Base-by-base conservation (phyloP, 2,888 invertebrate species). In the Hesperia comma region DNA sequence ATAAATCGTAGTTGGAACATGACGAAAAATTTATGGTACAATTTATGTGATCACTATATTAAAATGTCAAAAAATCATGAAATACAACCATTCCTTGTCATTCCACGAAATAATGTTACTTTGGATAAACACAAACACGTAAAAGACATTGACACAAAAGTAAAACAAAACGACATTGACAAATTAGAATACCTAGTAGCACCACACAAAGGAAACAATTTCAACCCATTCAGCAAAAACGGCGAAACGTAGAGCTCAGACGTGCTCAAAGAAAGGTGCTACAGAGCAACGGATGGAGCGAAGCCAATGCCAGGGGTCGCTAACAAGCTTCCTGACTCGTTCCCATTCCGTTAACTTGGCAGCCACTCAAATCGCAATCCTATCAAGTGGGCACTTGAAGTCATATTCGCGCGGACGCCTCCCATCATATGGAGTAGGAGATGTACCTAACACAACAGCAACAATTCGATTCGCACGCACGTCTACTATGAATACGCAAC, bases 401-500 rank as follows among this genome's bases (percentile, higher is more conserved):
- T 6, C 64, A 54, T 32, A 66, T 17, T 53, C 32, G 53, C 51
- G 49, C 33, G 53, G 37, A 26, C 57, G 8, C 14, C 33, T 51
- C 32, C 33, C 15, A 10, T 64, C 64, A 60, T 60, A 60, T 66
- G 66, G 66, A 66, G 66, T 51, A 41, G 8, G 37, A 60, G 56
- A 57, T 63, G 63, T 49, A 55, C 17, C 55, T 56, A 63, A 55
- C 64, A 61, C 53, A 69, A 68, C 56, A 70, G 68, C 66, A 70
- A 82, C 83, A 79, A 84, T 84, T 84, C 78, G 84, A 81, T 85
- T 85, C 81, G 85, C 84, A 83, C 85, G 84, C 81, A 79, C 77
- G 67, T 62, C 69, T 54, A 71, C 68, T 68, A 74, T 57, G 75
- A 77, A 75, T 79, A 81, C 79, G 77, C 78, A 78, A 78, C 75